Conservation (phyloP, 2,888 invertebrate species). For the Heteromyza rotundicornis region DNA sequence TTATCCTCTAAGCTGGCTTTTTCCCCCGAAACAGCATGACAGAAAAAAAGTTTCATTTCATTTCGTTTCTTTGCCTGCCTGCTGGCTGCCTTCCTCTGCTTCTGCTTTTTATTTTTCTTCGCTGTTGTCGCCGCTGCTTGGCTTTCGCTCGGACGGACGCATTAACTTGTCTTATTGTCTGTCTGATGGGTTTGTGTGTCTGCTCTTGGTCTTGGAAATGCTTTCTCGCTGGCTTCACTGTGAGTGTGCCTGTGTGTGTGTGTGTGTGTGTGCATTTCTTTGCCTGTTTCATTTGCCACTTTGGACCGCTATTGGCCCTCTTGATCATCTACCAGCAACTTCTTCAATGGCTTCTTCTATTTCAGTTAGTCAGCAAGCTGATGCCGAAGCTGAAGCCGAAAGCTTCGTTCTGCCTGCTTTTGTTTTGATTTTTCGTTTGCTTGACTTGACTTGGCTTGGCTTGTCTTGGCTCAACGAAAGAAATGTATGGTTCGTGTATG, state of each 20-base stretch:
- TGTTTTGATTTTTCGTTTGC: not conserved
- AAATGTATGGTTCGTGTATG: not conserved
- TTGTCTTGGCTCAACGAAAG: not conserved
- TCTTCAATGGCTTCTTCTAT: too few relatives aligned
- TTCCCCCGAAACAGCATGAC: not conserved
- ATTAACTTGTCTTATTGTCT: not conserved
- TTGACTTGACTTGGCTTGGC: too few relatives aligned
- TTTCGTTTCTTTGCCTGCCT: slow-evolving; percentile 11
- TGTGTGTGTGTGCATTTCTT: not conserved
- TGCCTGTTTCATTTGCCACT: not conserved
- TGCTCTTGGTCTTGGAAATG: slow-evolving; percentile 4
- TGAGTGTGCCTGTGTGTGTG: not conserved
- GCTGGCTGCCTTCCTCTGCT: slow-evolving; percentile 1
- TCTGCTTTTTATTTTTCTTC: slow-evolving; percentile 7
- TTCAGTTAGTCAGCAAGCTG: too few relatives aligned
- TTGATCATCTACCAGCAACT: too few relatives aligned
- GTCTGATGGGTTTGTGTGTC: too few relatives aligned
- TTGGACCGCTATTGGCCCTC: not conserved
- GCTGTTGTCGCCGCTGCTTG: slow-evolving; percentile 13
- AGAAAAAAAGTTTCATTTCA: not conserved
- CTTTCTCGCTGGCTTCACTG: not conserved
- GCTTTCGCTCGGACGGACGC: slow-evolving; percentile 7
- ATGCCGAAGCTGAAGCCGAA: too few relatives aligned
- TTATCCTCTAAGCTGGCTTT: slow-evolving; percentile 48
- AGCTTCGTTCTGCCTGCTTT: not conserved